Percentiles rank a stretch among this genome's conserved stretches.
These are phyloP conservation scores for Champsocephalus esox DNA, from an alignment of 2,797 vertebrate species.

Conservation along the genomic window DNA sequence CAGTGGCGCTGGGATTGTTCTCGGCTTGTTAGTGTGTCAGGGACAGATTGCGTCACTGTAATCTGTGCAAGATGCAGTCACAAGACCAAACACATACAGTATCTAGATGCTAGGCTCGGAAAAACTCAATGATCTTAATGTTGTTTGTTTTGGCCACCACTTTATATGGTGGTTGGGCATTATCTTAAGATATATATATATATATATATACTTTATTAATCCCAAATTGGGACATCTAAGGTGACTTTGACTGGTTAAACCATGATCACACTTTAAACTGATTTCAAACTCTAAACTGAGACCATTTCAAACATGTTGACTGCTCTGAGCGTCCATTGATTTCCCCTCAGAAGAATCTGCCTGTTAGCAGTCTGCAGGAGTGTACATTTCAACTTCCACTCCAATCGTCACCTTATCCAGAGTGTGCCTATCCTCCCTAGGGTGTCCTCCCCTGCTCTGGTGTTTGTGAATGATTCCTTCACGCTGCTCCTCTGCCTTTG, in stretches of 20 bases:
- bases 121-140: no score
- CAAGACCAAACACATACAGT: no score
- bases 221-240: no score
- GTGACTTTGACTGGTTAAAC: not conserved
- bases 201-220: no score
- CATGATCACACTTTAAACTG: constrained; percentile 13
- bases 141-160: no score
- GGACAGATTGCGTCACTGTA: no score
- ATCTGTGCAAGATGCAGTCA: no score
- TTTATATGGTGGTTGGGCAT: not conserved
- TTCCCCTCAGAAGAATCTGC: constrained; percentile 14
- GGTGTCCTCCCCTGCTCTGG: constrained; percentile 33
- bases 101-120: no score
- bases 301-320: constrained; percentile 14
- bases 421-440: constrained; percentile 27
- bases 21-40: no score
- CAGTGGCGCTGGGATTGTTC: no score
- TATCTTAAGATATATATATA: not conserved
- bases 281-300: constrained; percentile 22
- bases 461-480: constrained; percentile 53
- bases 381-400: constrained; percentile 30
- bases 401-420: constrained; percentile 41
- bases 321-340: constrained; percentile 7
- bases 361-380: constrained; percentile 3
- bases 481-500: constrained; percentile 60